Base-by-base conservation (phyloP, 2,113 vertebrate species). In the Entosphenus tridentatus region DNA sequence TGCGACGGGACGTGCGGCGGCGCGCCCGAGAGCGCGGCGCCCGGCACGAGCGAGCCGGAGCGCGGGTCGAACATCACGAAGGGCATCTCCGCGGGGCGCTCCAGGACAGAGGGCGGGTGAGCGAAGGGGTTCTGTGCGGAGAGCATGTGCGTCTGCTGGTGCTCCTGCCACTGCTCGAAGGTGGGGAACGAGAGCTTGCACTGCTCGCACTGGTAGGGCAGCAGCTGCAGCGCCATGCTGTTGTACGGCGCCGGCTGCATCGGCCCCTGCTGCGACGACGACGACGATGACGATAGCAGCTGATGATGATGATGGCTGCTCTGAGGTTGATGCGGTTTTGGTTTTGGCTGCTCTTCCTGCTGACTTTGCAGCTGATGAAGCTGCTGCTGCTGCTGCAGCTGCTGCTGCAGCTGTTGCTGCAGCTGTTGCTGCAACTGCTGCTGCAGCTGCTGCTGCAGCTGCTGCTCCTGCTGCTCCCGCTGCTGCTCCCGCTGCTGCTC, bases 31-130 rank as follows among this genome's bases (percentile, higher is more conserved):
- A 98, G 82, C 70, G 96, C 81, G 74, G 95, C 92, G 68, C 92
- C 87, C 2, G 89, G 84, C 88, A 98, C 92, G 71, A 98, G 78
- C 18, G 95, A 87, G 70, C 85, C 96, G n/a, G 62, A 65, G 75
- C 95, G 96, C 17, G 95, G 95, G 73, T 98, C 95, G 78, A 96
- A 98, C 76, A 98, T 96, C 92, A 98, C 95, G 72, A 96, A 98
- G 74, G 95, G 95, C 92, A 98, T 96, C 71, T 98, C 95, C 74
- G 96, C 80, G 16, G 95, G 90, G 77, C 95, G 84, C 80, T 98
- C 95, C 77, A 98, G 81, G 78, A 97, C 96, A 12, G 95, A 89
- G 2, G 92, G 92, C 9, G 62, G 62, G 76, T 98, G 95, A 69
- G 96, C 86, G 75, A 98, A 98, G 70, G 96, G 95, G 76, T 95